phyloP scores from a whole-genome alignment of 2,797 vertebrate species.

The Cirrhinus molitorella region DNA sequence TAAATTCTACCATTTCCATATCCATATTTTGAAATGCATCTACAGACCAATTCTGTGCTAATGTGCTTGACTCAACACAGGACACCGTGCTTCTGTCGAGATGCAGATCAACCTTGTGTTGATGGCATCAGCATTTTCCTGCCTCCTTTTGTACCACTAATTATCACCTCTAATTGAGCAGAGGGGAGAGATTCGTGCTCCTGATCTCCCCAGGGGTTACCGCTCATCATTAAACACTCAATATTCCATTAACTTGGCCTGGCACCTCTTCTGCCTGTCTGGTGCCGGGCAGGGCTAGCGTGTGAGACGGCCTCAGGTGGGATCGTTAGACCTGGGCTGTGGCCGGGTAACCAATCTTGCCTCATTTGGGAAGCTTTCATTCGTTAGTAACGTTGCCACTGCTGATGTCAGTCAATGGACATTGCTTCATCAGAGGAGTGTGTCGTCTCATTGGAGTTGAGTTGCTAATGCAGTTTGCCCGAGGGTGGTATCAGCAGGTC shows the following conservation, averaged over 20 bases:
- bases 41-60: background rate
- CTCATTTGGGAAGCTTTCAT: conserved; percentile 41
- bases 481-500: conserved; percentile 34
- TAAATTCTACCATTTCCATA: no score
- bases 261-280: conserved; percentile 38
- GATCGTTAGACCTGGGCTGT: conserved; percentile 49
- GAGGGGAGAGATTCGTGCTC: conserved; percentile 32
- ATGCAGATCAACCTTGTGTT: conserved; percentile 25
- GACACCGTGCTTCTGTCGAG: background rate
- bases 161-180: conserved; percentile 62
- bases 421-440: background rate
- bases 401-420: conserved; percentile 32
- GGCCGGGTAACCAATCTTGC: conserved; percentile 13
- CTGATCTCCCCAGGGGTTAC: conserved; percentile 26
- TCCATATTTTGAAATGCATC: background rate
- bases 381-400: background rate
- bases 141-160: conserved; percentile 53
- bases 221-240: conserved; percentile 51
- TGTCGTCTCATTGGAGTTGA: conserved; percentile 8
- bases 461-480: conserved; percentile 11
- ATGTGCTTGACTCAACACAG: background rate
- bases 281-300: conserved; percentile 26
- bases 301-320: conserved; percentile 61
- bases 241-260: conserved; percentile 54
- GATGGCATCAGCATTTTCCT: conserved; percentile 48